Evolutionary conservation across 2,888 invertebrate genomes (phyloP).

Genomic region (Amiota mariae): DNA sequence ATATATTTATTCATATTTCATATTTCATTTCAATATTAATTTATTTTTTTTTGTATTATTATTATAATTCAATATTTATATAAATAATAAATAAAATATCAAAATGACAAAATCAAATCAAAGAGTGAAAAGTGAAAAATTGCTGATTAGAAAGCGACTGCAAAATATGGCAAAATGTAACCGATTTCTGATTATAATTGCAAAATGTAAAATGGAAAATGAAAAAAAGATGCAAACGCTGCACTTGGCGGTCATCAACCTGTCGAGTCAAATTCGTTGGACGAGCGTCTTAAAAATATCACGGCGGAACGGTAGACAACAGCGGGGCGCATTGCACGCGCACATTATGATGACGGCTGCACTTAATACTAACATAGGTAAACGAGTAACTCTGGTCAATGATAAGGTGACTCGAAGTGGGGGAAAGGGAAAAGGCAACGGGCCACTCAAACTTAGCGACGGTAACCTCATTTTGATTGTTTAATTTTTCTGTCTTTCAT

Average conservation of each 20-base stretch:
- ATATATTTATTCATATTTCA: too few species aligned
- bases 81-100: too few species aligned
- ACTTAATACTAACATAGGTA: too few species aligned
- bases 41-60: not conserved
- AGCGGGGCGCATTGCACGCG: conserved; percentile 16
- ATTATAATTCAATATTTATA: not conserved
- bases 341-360: not conserved
- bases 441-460: not conserved
- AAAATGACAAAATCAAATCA: not conserved
- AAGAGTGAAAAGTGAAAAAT: not conserved
- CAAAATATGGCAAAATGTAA: conserved; percentile 5
- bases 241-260: conserved; percentile 22
- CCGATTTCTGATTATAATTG: conserved; percentile 4
- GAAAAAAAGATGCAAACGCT: conserved; percentile 18
- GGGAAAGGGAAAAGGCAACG: not conserved
- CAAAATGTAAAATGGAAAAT: conserved; percentile 13
- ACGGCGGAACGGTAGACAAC: not conserved
- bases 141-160: conserved; percentile 23
- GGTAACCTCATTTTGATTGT: conserved; percentile 23
- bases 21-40: too few species aligned
- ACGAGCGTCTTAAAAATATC: not conserved
- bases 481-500: not conserved
- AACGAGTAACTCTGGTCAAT: too few species aligned
- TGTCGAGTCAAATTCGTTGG: not conserved
- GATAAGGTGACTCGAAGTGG: not conserved